phyloP scores from a whole-genome alignment of 2,113 vertebrate species.

The Neotoma lepida region DNA sequence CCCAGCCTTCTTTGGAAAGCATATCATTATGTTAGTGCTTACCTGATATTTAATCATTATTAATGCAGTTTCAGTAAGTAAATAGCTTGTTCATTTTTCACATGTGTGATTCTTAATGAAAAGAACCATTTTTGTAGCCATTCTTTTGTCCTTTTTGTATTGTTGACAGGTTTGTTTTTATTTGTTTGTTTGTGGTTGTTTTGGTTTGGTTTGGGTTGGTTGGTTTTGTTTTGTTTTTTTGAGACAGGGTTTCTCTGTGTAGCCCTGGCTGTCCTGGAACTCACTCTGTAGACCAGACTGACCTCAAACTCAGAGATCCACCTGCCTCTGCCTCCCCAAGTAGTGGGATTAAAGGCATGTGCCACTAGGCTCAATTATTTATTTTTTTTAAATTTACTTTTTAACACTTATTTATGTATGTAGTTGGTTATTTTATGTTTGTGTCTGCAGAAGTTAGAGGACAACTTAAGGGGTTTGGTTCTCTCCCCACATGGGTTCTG shows the following conservation, averaged over 20 bases:
- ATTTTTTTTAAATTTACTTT: neutral
- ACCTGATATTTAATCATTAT: constrained; percentile 33
- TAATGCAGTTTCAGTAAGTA: constrained; percentile 52
- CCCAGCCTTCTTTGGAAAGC: constrained; percentile 35
- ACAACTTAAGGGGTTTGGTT: neutral
- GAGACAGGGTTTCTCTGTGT: neutral
- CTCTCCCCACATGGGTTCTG: neutral
- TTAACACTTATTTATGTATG: neutral
- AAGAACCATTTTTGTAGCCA: neutral
- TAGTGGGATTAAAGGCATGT: neutral
- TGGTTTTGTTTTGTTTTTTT: neutral
- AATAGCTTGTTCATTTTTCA: constrained; percentile 54
- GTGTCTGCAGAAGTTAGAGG: neutral
- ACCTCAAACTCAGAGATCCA: neutral
- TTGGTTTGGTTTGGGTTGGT: neutral
- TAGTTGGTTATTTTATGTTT: neutral
- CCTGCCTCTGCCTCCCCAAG: neutral
- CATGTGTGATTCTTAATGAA: constrained; percentile 34
- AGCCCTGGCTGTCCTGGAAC: neutral
- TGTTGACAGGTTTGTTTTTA: neutral
- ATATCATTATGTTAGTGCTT: constrained; percentile 30
- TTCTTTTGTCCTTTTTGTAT: neutral
- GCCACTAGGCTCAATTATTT: neutral
- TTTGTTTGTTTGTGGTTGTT: neutral
- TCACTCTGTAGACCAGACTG: neutral